Percentiles rank a stretch among this genome's conserved stretches.
Conservation (phyloP, 2,888 invertebrate species). For the Sympetrum striolatum region DNA sequence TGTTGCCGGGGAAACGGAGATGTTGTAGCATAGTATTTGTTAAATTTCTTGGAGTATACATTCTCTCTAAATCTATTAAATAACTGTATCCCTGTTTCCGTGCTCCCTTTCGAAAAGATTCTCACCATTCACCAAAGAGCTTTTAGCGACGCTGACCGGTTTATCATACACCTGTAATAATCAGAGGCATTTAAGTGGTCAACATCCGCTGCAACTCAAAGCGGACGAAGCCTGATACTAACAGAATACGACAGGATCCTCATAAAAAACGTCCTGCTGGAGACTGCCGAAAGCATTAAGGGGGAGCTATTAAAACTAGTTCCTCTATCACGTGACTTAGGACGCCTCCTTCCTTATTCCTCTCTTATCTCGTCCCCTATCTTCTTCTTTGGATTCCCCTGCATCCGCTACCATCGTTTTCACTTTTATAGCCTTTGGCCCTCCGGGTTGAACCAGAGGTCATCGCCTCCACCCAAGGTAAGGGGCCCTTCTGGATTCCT, state of each 20-base stretch:
- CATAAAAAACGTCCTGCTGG: background rate
- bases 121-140: no score
- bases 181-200: no score
- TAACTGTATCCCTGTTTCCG: no score
- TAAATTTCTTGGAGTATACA: no score
- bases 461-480: slow-evolving; percentile 36
- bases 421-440: slow-evolving; percentile 28
- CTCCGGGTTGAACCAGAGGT: background rate
- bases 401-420: background rate
- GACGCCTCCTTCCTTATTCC: background rate
- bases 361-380: background rate
- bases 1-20: no score
- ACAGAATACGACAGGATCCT: background rate
- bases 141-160: no score
- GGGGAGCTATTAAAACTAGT: background rate
- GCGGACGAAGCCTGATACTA: no score
- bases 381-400: background rate
- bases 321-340: background rate
- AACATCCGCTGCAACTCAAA: no score
- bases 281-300: background rate
- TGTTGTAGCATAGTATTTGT: no score
- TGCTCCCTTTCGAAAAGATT: no score
- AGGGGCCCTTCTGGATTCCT: background rate
- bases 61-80: no score
- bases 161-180: no score